Percentiles rank a stretch among this genome's conserved stretches.
phyloP scores from a whole-genome alignment of 2,113 vertebrate genomes.

The Menidia beryllina region DNA sequence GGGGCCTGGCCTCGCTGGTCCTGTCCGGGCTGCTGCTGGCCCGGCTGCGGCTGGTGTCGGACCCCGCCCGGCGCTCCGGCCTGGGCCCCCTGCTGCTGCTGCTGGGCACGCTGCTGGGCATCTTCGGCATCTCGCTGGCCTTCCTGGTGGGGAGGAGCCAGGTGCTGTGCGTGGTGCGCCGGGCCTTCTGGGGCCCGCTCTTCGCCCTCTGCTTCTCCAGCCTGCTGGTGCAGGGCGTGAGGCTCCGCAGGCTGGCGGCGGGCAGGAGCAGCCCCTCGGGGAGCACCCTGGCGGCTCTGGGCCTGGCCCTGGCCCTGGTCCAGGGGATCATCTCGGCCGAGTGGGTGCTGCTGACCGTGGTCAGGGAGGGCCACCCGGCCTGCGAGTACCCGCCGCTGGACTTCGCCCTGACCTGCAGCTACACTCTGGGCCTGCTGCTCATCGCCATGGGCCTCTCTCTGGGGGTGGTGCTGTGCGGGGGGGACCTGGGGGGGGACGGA shows the following conservation, averaged over 20 bases:
- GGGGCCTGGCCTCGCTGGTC: slow-evolving; percentile 87
- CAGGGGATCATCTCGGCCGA: slow-evolving; percentile 93
- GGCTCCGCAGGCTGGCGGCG: slow-evolving; percentile 87
- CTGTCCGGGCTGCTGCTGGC: slow-evolving; percentile 88
- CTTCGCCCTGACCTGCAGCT: too few relatives aligned
- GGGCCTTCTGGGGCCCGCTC: slow-evolving; percentile 93
- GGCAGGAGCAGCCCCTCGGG: slow-evolving; percentile 87
- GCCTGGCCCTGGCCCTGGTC: slow-evolving; percentile 88
- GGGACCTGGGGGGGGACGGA: slow-evolving; percentile 74
- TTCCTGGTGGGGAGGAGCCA: slow-evolving; percentile 94
- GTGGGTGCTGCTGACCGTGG: slow-evolving; percentile 93
- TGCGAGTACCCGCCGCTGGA: slow-evolving; percentile 93
- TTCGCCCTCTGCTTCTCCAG: slow-evolving; percentile 97
- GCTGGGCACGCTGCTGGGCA: slow-evolving; percentile 88
- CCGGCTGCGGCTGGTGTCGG: slow-evolving; percentile 88
- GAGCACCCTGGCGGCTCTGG: slow-evolving; percentile 87
- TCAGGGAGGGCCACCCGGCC: slow-evolving; percentile 89
- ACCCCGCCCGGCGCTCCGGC: slow-evolving; percentile 89
- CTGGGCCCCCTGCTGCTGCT: slow-evolving; percentile 93
- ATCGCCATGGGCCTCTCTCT: too few relatives aligned
- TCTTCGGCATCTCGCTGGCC: slow-evolving; percentile 92
- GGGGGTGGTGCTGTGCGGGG: slow-evolving; percentile 91
- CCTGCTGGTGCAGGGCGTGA: slow-evolving; percentile 90
- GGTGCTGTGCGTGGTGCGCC: slow-evolving; percentile 87
- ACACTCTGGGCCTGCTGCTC: too few relatives aligned